Evolutionary conservation across 2,888 invertebrate species (phyloP).

Genomic region (Hirtodrosophila confusa): DNA sequence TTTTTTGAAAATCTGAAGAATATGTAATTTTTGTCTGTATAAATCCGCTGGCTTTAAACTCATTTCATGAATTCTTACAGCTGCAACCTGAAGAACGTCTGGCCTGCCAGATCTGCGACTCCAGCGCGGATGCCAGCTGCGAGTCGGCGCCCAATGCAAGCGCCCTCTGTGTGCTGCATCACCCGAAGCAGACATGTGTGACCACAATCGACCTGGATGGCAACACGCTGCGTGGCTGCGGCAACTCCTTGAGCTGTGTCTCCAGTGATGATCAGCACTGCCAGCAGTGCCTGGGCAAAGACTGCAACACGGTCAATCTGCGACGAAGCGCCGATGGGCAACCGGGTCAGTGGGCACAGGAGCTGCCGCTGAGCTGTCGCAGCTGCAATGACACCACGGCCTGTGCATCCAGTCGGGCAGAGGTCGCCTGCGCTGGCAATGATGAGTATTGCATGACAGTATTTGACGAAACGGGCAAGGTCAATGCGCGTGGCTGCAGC

Average conservation of each 20-base stretch:
- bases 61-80: constrained; percentile 39
- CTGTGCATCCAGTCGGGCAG: constrained; percentile 31
- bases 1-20: too few species aligned
- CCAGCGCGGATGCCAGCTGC: constrained; percentile 55
- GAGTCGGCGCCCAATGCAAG: constrained; percentile 52
- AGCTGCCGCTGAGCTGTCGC: constrained; percentile 73
- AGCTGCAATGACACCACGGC: constrained; percentile 55
- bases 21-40: too few species aligned
- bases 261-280: constrained; percentile 47
- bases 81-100: constrained; percentile 75
- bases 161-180: constrained; percentile 62
- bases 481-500: constrained; percentile 76
- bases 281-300: constrained; percentile 54
- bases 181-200: constrained; percentile 63
- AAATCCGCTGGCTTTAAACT: too few species aligned
- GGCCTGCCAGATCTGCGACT: constrained; percentile 74
- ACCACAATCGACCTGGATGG: constrained; percentile 55
- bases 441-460: constrained; percentile 79
- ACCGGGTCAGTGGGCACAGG: constrained; percentile 79
- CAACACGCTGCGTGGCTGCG: constrained; percentile 76
- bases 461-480: constrained; percentile 58
- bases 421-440: constrained; percentile 18
- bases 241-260: constrained; percentile 58
- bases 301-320: constrained; percentile 74
- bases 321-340: constrained; percentile 68